A percentile compares a stretch with the other conserved stretches of the same genome.
These are phyloP conservation scores for Cryptocheilus praepositus DNA, from an alignment of 2,888 invertebrate genomes.

Conservation along the genomic window DNA sequence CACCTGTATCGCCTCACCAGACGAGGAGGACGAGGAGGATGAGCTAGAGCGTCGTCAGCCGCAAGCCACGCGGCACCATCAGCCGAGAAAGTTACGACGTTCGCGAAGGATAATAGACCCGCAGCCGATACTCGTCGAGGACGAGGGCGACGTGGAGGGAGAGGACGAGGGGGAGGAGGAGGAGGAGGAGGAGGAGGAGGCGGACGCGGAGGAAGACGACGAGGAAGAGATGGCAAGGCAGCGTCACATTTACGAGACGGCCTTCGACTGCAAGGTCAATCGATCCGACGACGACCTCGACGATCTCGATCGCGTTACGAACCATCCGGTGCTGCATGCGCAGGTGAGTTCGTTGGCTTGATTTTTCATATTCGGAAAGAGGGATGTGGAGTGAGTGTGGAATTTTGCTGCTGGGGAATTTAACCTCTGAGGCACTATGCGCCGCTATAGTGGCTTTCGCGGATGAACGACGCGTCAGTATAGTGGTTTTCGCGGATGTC, in stretches of 20 bases:
- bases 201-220: constrained; percentile 76
- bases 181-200: constrained; percentile 70
- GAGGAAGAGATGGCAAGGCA: constrained; percentile 79
- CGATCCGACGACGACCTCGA: constrained; percentile 89
- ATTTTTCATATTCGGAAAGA: no score
- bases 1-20: constrained; percentile 81
- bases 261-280: constrained; percentile 91
- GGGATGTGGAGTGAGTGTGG: no score
- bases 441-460: no score
- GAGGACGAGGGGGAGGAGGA: constrained; percentile 76
- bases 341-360: constrained; percentile 43
- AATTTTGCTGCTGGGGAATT: no score
- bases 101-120: constrained; percentile 81
- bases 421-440: no score
- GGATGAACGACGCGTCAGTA: no score
- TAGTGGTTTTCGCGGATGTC: no score
- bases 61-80: constrained; percentile 59
- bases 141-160: constrained; percentile 76
- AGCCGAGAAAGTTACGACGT: constrained; percentile 77
- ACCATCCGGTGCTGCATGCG: constrained; percentile 82
- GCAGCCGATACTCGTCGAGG: constrained; percentile 81
- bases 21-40: constrained; percentile 76
- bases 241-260: constrained; percentile 91
- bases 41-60: constrained; percentile 77
- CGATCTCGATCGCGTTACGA: constrained; percentile 87